Base-by-base conservation (phyloP, 2,888 invertebrate species). In the Alentia gelatinosa region DNA sequence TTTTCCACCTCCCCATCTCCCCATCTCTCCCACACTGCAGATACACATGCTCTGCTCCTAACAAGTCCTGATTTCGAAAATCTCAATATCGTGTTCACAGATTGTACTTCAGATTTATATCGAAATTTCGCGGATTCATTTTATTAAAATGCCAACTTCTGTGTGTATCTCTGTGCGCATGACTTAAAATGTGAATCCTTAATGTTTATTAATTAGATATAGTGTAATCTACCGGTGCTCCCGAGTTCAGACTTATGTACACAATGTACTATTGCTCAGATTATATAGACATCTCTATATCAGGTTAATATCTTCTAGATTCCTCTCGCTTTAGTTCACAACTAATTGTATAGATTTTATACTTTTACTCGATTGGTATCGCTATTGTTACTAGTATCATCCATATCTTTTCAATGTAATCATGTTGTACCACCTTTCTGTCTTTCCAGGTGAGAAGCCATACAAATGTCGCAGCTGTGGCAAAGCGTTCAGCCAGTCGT, bases 391-490 rank as follows among this genome's bases (percentile, higher is more conserved):
- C 74, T 30, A 9, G n/a, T 74, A n/a, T n/a, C 7, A n/a, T 74
- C 30, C 30, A 9, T n/a, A 9, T 74, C 30, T 23, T 30, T 74
- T n/a, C n/a, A n/a, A n/a, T n/a, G n/a, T 83, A 26, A 19, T 83
- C 26, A 83, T 83, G 1, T 23, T 83, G 5, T 37, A 37, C 15
- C 39, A 39, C 39, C 83, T 47, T 86, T 30, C 12, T 86, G 19
- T 30, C 74, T 83, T 91, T 96, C 56, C 97, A 99, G 99, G 99
- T 91, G 99, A 99, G 95, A 99, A 99, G 95, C 99, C 99, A 0
- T 99, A 99, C 97, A 99, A 99, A 96, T 99, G 99, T 96, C 98
- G 98, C 94, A 98, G 99, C 39, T 99, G 99, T 96, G 99, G 99
- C 68, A 99, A 99, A 96, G 99, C 99, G 35, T 99, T 99, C 97